phyloP scores from a whole-genome alignment of 2,113 vertebrate genomes.

The Oreocharis arfaki region DNA sequence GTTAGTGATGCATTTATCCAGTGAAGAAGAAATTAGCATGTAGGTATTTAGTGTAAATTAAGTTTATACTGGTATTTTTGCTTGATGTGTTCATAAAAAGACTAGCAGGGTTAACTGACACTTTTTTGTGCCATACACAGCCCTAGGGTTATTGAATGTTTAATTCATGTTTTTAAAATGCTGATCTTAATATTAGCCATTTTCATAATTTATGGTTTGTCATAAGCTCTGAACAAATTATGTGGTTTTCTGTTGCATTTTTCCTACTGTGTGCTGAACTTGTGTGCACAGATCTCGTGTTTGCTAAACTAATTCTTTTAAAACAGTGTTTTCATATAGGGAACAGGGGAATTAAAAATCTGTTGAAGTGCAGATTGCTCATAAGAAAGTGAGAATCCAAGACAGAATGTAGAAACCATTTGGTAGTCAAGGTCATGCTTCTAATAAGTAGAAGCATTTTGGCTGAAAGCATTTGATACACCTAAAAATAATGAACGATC shows the following conservation, averaged over 20 bases:
- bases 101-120: not conserved
- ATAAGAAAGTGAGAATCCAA: not conserved
- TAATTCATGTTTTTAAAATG: not conserved
- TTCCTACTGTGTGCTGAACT: not conserved
- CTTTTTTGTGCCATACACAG: not conserved
- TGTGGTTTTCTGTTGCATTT: not conserved
- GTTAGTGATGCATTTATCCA: conserved; percentile 85
- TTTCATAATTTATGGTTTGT: not conserved
- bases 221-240: not conserved
- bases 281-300: not conserved
- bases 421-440: not conserved
- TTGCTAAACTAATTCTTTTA: not conserved
- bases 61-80: not conserved
- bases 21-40: conserved; percentile 82
- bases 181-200: not conserved
- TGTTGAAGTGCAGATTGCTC: not conserved
- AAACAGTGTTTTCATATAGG: not conserved
- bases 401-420: not conserved
- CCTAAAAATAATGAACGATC: not conserved
- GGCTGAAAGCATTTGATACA: not conserved
- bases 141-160: not conserved
- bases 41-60: conserved; percentile 69
- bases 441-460: not conserved
- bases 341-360: not conserved
- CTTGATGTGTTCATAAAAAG: not conserved